Evolutionary conservation across 2,113 vertebrate species (phyloP).

Genomic region (Candoia aspera): DNA sequence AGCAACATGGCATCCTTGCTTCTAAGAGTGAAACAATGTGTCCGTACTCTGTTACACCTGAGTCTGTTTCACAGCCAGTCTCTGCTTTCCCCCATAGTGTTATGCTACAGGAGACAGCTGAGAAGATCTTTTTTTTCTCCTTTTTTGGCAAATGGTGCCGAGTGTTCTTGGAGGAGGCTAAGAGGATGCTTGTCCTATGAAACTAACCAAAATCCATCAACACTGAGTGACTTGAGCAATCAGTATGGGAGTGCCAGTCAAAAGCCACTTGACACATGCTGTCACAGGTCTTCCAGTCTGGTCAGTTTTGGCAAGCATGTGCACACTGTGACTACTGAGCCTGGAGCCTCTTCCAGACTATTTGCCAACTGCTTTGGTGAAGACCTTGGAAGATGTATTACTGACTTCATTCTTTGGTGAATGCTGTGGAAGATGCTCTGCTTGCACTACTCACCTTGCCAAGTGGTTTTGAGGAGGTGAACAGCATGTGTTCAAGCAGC

Average conservation of each 20-base stretch:
- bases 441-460: background rate
- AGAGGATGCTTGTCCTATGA: background rate
- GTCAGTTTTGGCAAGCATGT: background rate
- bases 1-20: background rate
- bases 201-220: background rate
- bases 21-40: background rate
- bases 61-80: background rate
- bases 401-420: background rate
- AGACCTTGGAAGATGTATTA: accelerated
- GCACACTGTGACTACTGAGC: background rate
- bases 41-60: background rate
- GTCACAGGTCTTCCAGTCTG: background rate
- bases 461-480: background rate
- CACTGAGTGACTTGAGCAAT: background rate
- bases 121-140: background rate
- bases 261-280: background rate
- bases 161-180: background rate
- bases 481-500: background rate
- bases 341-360: background rate
- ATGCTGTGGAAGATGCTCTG: background rate
- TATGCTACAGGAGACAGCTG: background rate
- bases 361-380: background rate
- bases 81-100: background rate
- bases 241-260: background rate
- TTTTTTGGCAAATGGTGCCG: background rate